These are phyloP conservation scores for Drosophila ficusphila DNA, from an alignment of 1,140 invertebrate genomes.

Conservation along the genomic window DNA sequence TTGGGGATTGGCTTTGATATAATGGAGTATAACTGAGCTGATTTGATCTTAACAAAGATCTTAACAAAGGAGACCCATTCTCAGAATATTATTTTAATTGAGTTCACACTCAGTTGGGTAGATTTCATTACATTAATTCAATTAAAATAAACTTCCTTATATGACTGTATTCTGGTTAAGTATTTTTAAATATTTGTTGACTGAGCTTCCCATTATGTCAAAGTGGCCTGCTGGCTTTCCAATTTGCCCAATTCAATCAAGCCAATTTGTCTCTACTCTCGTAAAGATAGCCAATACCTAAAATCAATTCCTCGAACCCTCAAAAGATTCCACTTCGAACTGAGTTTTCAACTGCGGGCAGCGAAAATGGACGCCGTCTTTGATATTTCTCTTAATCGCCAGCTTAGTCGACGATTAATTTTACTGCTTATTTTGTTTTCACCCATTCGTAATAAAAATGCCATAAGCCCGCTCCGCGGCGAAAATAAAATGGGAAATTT, in stretches of 20 bases:
- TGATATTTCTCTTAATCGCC: conserved; percentile 52
- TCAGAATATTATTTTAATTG: conserved; percentile 1
- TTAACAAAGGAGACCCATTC: background rate
- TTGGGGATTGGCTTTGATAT: conserved; percentile 5
- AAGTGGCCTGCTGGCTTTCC: background rate
- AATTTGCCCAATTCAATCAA: background rate
- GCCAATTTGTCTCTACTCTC: conserved; percentile 1
- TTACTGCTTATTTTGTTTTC: conserved; percentile 81
- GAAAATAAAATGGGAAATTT: conserved; percentile 79
- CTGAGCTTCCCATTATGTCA: background rate
- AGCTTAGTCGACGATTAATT: conserved; percentile 77
- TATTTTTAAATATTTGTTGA: background rate
- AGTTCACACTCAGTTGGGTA: background rate
- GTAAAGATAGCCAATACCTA: conserved; percentile 26
- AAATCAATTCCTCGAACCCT: background rate
- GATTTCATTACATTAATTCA: too few species aligned
- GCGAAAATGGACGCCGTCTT: conserved; percentile 63
- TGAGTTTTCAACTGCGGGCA: conserved; percentile 1
- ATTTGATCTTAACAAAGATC: conserved; percentile 5
- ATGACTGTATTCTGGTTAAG: background rate
- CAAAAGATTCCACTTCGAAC: conserved; percentile 22
- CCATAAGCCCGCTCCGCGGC: conserved; percentile 51
- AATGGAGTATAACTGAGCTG: conserved; percentile 18
- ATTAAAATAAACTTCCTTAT: too few species aligned
- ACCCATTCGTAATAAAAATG: conserved; percentile 62